Evolutionary conservation across 2,888 invertebrate genomes (phyloP).

Genomic region (Cabera pusaria): DNA sequence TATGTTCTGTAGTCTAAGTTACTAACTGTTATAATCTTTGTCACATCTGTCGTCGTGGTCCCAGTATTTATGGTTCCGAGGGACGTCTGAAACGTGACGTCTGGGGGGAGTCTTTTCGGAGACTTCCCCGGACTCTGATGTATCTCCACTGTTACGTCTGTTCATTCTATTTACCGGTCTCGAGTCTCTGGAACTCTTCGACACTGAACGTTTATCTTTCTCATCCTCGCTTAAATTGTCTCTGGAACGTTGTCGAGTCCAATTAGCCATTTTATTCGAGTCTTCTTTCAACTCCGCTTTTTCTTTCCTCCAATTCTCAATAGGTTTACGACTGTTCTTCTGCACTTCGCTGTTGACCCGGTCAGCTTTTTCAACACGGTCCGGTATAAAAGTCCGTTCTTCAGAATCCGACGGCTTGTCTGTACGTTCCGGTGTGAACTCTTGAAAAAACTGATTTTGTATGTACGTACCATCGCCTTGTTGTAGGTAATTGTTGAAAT

Average conservation of each 20-base stretch:
- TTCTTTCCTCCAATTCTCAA: constrained; percentile 71
- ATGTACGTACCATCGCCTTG: constrained; percentile 73
- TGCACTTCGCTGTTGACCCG: constrained; percentile 65
- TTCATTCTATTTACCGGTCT: constrained; percentile 38
- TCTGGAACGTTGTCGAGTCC: constrained; percentile 62
- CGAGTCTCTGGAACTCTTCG: constrained; percentile 46
- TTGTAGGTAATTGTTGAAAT: constrained; percentile 59
- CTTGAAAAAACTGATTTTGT: constrained; percentile 57
- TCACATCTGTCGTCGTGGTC: constrained; percentile 76
- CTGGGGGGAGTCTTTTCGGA: constrained; percentile 48
- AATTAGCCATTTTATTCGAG: constrained; percentile 55
- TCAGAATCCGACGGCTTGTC: constrained; percentile 7
- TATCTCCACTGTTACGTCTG: constrained; percentile 56
- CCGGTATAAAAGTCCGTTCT: constrained; percentile 14
- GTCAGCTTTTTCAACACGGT: constrained; percentile 43
- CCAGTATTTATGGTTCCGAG: constrained; percentile 73
- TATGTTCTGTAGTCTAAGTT: constrained; percentile 3
- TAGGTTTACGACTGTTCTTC: constrained; percentile 50
- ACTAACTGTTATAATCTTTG: constrained; percentile 76
- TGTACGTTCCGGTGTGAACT: constrained; percentile 38
- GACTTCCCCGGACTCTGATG: constrained; percentile 18
- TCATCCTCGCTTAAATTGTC: constrained; percentile 61
- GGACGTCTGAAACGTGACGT: constrained; percentile 67
- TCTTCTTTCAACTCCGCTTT: constrained; percentile 55
- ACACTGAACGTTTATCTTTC: constrained; percentile 44